A percentile compares a stretch with the other conserved stretches of the same genome.
Evolutionary conservation across 2,888 invertebrate species (phyloP).

Genomic region (Nasonia oneida): DNA sequence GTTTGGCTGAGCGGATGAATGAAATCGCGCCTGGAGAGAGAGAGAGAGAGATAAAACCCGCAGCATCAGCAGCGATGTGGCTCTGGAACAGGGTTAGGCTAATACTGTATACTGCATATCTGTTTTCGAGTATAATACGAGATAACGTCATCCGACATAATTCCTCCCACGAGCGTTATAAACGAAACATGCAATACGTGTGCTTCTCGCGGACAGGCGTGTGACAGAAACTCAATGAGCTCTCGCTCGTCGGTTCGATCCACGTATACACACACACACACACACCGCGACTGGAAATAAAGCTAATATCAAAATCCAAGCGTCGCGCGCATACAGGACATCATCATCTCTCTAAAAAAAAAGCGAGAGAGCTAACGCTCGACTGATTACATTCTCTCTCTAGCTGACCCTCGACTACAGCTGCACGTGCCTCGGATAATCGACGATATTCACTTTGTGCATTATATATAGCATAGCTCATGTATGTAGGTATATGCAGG

Average conservation of each 20-base stretch:
- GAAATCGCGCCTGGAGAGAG: not conserved
- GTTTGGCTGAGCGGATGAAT: not conserved
- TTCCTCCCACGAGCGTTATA: not conserved
- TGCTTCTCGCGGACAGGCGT: not conserved
- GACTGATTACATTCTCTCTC: not conserved
- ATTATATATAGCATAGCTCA: not conserved
- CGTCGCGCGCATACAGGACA: not conserved
- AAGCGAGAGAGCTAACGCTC: not conserved
- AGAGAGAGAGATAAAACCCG: not conserved
- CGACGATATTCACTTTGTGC: constrained; percentile 4
- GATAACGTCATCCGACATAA: not conserved
- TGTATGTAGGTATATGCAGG: not conserved
- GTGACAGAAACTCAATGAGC: constrained; percentile 29
- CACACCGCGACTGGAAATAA: no score
- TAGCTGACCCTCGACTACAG: not conserved
- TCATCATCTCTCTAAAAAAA: not conserved
- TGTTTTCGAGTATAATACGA: not conserved
- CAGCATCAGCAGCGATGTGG: no score
- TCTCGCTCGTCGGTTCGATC: not conserved
- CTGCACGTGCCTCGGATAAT: constrained; percentile 17
- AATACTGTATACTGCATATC: no score
- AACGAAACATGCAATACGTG: not conserved
- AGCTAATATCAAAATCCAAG: not conserved
- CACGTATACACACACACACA: no score
- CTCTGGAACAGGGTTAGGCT: no score